phyloP scores from a whole-genome alignment of 2,113 vertebrate species.

The Amblyopsis rosae region DNA sequence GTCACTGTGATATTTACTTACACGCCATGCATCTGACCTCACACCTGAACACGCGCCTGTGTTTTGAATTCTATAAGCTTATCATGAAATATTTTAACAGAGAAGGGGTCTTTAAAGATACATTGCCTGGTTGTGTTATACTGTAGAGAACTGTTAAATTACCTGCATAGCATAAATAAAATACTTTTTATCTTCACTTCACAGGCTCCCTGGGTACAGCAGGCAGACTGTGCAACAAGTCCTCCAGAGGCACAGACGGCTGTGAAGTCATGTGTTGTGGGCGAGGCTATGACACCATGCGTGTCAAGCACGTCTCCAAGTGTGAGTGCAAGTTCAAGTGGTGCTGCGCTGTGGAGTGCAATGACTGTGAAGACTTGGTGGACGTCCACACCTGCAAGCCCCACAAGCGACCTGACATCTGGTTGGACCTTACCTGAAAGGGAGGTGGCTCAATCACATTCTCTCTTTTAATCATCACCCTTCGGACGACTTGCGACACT shows the following conservation, averaged over 20 bases:
- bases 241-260: slow-evolving; percentile 87
- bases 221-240: slow-evolving; percentile 91
- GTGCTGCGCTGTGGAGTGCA: slow-evolving; percentile 96
- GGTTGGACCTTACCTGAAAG: slow-evolving; percentile 88
- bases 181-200: not conserved
- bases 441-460: not conserved
- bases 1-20: slow-evolving; percentile 59
- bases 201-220: slow-evolving; percentile 94
- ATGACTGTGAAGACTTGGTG: slow-evolving; percentile 91
- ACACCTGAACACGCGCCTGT: not conserved
- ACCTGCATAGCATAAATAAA: no score
- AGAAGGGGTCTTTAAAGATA: no score
- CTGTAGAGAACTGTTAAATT: no score
- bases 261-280: slow-evolving; percentile 99
- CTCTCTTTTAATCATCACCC: slow-evolving; percentile 23
- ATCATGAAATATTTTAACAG: no score
- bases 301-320: slow-evolving; percentile 88
- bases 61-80: not conserved
- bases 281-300: slow-evolving; percentile 97
- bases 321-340: slow-evolving; percentile 99
- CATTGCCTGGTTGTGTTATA: no score
- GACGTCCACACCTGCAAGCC: slow-evolving; percentile 97
- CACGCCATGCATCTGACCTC: slow-evolving; percentile 5
- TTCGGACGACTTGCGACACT: slow-evolving; percentile 11
- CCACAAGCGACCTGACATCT: slow-evolving; percentile 86